Percentiles rank a stretch among this genome's conserved stretches.
phyloP scores from a whole-genome alignment of 2,888 invertebrate genomes.

The Acrobasis consociella region DNA sequence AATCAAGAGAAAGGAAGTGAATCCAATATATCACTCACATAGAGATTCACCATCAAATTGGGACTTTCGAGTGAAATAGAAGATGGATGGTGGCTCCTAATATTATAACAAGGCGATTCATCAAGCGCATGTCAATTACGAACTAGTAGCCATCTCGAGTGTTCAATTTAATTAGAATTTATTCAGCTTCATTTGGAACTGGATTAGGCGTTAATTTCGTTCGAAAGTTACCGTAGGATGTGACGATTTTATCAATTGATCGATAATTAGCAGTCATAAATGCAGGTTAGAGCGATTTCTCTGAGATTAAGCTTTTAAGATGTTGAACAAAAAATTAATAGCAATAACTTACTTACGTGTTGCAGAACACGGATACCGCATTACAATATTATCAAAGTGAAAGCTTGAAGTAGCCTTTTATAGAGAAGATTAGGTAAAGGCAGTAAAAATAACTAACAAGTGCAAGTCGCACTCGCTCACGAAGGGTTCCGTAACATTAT shows the following conservation, averaged over 20 bases:
- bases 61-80: constrained; percentile 55
- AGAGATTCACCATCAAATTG: constrained; percentile 59
- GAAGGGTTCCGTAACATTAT: too few species aligned
- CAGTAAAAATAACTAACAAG: too few species aligned
- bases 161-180: constrained; percentile 79
- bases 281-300: constrained; percentile 10
- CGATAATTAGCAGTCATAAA: constrained; percentile 37
- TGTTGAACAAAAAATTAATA: neutral
- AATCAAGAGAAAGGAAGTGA: constrained; percentile 45
- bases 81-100: constrained; percentile 69
- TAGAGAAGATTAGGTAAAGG: neutral
- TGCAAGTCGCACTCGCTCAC: too few species aligned
- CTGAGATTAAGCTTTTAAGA: constrained; percentile 1
- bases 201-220: constrained; percentile 30
- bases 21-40: constrained; percentile 66
- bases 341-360: neutral
- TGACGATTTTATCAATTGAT: constrained; percentile 46
- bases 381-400: neutral
- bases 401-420: neutral
- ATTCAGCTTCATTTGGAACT: constrained; percentile 41
- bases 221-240: constrained; percentile 40
- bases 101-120: constrained; percentile 80
- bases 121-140: constrained; percentile 79
- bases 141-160: constrained; percentile 58
- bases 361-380: neutral